Evolutionary conservation across 2,797 vertebrate species (phyloP).

Genomic region (Cyclopterus lumpus): DNA sequence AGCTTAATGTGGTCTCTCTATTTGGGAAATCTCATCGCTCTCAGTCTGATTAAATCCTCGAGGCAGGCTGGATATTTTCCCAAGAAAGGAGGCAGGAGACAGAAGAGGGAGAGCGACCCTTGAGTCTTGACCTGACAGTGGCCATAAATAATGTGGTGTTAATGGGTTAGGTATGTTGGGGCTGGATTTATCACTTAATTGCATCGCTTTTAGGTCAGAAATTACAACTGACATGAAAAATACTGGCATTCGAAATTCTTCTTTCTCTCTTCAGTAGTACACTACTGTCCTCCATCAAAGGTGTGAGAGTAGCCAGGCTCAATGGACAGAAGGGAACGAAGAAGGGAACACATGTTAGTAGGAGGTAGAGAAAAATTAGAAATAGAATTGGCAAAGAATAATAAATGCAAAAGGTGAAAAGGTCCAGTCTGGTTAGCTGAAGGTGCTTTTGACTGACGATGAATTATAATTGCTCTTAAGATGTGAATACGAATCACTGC

Average conservation of each 20-base stretch:
- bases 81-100: slow-evolving; percentile 38
- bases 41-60: slow-evolving; percentile 62
- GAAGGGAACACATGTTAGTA: slow-evolving; percentile 29
- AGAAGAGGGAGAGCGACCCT: slow-evolving; percentile 31
- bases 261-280: not conserved
- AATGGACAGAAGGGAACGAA: slow-evolving; percentile 18
- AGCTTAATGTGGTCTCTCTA: slow-evolving; percentile 64
- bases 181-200: slow-evolving; percentile 39
- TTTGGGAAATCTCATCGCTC: slow-evolving; percentile 64
- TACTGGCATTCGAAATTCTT: not conserved
- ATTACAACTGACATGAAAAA: slow-evolving; percentile 17
- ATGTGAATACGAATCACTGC: slow-evolving; percentile 1
- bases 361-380: slow-evolving; percentile 30
- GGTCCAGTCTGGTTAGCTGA: slow-evolving; percentile 39
- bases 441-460: slow-evolving; percentile 11
- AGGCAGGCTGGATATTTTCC: slow-evolving; percentile 46
- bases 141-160: slow-evolving; percentile 38
- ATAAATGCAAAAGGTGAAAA: slow-evolving; percentile 43
- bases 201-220: slow-evolving; percentile 37
- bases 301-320: not conserved
- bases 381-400: slow-evolving; percentile 43
- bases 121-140: slow-evolving; percentile 30
- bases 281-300: not conserved
- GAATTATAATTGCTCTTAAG: slow-evolving; percentile 18
- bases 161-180: slow-evolving; percentile 15